Evolutionary conservation across 2,113 vertebrate genomes (phyloP).

Genomic region (Pelobates fuscus): DNA sequence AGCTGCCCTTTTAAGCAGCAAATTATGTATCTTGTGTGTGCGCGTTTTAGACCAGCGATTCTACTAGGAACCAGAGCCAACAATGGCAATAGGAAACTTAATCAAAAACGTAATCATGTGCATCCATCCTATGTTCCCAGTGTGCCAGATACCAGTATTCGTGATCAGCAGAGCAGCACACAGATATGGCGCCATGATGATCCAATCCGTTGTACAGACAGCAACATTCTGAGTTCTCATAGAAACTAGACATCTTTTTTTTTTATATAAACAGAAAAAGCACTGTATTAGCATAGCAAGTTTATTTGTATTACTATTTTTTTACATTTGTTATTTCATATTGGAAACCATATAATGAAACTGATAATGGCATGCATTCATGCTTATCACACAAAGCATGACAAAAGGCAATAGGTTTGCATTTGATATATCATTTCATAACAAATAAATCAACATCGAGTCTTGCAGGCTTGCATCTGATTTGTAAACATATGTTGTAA

Average conservation of each 20-base stretch:
- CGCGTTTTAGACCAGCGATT: conserved; percentile 25
- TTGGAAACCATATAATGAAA: conserved; percentile 23
- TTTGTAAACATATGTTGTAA: conserved; percentile 9
- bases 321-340: conserved; percentile 33
- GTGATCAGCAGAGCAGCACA: conserved; percentile 53
- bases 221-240: not conserved
- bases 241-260: conserved; percentile 34
- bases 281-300: conserved; percentile 12
- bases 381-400: conserved; percentile 1
- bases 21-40: conserved; percentile 43
- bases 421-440: not conserved
- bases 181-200: conserved; percentile 18
- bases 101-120: conserved; percentile 65
- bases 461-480: not conserved
- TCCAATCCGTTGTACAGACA: conserved; percentile 38
- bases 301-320: conserved; percentile 10
- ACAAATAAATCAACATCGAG: not conserved
- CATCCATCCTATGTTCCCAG: conserved; percentile 55
- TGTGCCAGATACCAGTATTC: conserved; percentile 53
- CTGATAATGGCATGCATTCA: conserved; percentile 6
- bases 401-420: not conserved
- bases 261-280: conserved; percentile 35
- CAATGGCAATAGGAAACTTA: conserved; percentile 58
- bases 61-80: conserved; percentile 37
- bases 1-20: conserved; percentile 45